Evolutionary conservation across 1,140 invertebrate species (phyloP).

Genomic region (Harpegnathos saltator): DNA sequence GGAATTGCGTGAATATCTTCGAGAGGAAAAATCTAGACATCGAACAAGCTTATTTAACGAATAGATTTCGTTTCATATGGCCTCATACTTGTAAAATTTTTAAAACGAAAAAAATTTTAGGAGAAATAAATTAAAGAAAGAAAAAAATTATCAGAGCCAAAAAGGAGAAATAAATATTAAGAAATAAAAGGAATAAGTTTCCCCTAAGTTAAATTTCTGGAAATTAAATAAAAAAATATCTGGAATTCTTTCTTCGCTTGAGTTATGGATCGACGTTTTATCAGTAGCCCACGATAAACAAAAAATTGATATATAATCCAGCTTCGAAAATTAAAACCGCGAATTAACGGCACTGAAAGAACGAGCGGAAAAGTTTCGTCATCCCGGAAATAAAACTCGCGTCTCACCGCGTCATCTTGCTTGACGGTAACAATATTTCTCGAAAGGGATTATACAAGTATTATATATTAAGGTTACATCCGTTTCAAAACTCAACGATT

Average conservation of each 20-base stretch:
- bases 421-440: conserved; percentile 20
- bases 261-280: conserved; percentile 72
- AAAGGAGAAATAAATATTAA: background rate
- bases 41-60: too few species aligned
- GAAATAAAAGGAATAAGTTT: too few species aligned
- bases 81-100: too few species aligned
- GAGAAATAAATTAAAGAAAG: background rate
- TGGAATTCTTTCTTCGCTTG: too few species aligned
- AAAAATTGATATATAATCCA: conserved; percentile 65
- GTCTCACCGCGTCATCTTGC: background rate
- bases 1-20: too few species aligned
- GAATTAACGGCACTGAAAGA: conserved; percentile 57
- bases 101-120: too few species aligned
- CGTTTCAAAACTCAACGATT: background rate
- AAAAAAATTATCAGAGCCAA: background rate
- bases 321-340: conserved; percentile 66
- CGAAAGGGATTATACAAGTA: background rate
- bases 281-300: conserved; percentile 52
- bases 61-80: too few species aligned
- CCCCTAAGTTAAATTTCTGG: background rate
- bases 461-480: background rate
- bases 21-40: too few species aligned
- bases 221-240: background rate
- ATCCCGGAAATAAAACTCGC: conserved; percentile 41
- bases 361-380: conserved; percentile 37